A percentile compares a stretch with the other conserved stretches of the same genome.
Evolutionary conservation across 2,797 vertebrate genomes (phyloP).

Genomic region (Etheostoma perlongum): DNA sequence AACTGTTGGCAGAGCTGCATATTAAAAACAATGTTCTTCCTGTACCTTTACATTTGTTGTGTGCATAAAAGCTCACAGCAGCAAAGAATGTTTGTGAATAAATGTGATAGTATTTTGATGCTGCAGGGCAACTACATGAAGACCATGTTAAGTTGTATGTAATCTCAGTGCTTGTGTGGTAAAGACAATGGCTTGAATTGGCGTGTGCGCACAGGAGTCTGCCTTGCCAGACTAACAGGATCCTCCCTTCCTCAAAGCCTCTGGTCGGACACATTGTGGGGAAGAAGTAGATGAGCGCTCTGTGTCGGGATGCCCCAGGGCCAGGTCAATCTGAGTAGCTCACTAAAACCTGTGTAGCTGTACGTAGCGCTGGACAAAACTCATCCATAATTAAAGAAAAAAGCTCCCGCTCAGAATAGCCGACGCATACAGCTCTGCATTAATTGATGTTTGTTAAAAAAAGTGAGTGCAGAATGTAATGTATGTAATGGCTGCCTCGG

Average conservation of each 20-base stretch:
- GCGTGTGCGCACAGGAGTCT: background rate
- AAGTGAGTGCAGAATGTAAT: slow-evolving; percentile 75
- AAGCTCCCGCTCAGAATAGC: slow-evolving; percentile 70
- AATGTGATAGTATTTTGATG: slow-evolving; percentile 30
- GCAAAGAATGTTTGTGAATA: slow-evolving; percentile 34
- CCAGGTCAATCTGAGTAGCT: slow-evolving; percentile 77
- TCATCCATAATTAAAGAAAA: slow-evolving; percentile 84
- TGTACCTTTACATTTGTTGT: slow-evolving; percentile 12
- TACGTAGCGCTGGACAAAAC: slow-evolving; percentile 61
- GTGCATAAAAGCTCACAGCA: slow-evolving; percentile 26
- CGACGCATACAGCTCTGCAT: slow-evolving; percentile 67
- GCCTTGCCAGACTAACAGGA: slow-evolving; percentile 39
- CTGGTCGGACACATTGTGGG: slow-evolving; percentile 54
- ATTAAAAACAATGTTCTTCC: slow-evolving; percentile 31
- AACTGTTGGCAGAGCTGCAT: slow-evolving; percentile 34
- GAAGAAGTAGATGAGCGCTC: slow-evolving; percentile 54
- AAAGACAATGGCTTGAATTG: slow-evolving; percentile 26
- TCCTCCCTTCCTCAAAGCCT: slow-evolving; percentile 46
- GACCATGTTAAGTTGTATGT: slow-evolving; percentile 40
- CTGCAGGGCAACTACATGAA: slow-evolving; percentile 40
- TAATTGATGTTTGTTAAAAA: slow-evolving; percentile 83
- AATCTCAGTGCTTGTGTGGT: slow-evolving; percentile 7
- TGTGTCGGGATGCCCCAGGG: slow-evolving; percentile 75
- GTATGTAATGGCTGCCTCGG: slow-evolving; percentile 81
- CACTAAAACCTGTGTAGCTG: slow-evolving; percentile 65